Base-by-base conservation (phyloP, 2,797 vertebrate species). In the Hippocampus kuda region DNA sequence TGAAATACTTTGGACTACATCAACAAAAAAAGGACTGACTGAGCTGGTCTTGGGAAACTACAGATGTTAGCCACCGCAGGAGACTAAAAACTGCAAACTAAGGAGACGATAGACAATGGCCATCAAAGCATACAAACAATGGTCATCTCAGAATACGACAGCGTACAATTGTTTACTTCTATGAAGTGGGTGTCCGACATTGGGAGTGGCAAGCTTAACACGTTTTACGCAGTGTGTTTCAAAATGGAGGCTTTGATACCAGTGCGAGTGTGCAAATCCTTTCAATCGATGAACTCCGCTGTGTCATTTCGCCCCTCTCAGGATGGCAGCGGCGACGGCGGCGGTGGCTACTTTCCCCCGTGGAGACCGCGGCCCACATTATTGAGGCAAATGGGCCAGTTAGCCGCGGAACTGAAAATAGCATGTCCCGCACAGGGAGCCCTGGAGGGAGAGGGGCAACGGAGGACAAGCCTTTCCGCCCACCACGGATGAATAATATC, bases 371-470 rank as follows among this genome's bases (percentile, higher is more conserved):
- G 4, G 83, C 83, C 84, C 85, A 82, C 79, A 76, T 89, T 89
- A 89, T 88, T 85, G 86, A 81, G 85, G 85, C 85, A 87, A 89
- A 89, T 88, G 82, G 79, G 81, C 78, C 78, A 77, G 83, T 87
- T 89, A 87, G 84, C 82, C 78, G 77, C 72, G 75, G 85, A 89
- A 89, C 86, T 86, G 86, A 88, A 89, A 90, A 90, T 83, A 88
- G 87, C 88, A 87, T 68, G 84, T 77, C 83, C 72, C 85, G 87
- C 49, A 85, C 84, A 80, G 88, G 51, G 51, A 53, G 22, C 22
- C 51, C 51, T 53, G 51, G 51, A 75, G 82, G 80, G 77, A 80
- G 78, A 78, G 79, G 83, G n/a, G 72, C 73, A 57, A 71, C 71
- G 41, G 74, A 72, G 76, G 71, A 80, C 72, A 69, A 57, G 72